Conservation (phyloP, 2,888 invertebrate genomes). For the Ophion ellenae region DNA sequence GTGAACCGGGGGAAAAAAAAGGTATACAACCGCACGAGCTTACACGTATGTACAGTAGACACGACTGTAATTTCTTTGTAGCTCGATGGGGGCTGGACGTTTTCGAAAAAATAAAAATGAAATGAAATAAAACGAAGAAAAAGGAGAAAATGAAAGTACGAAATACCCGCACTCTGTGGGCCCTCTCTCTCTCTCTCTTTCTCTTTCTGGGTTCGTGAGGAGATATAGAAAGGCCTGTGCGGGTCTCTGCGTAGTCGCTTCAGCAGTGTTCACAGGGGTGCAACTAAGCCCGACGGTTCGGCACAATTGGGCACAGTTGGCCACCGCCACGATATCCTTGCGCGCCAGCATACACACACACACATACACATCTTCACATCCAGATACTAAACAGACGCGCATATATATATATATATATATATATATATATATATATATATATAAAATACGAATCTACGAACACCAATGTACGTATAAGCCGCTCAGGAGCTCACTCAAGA, state of each 20-base stretch:
- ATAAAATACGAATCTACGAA: slow-evolving; percentile 22
- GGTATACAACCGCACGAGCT: not conserved
- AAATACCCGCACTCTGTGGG: slow-evolving; percentile 15
- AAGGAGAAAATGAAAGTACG: slow-evolving; percentile 35
- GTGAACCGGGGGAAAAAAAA: not conserved
- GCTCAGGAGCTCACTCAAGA: slow-evolving; percentile 52
- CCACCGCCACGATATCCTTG: slow-evolving; percentile 55
- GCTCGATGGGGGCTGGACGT: slow-evolving; percentile 13
- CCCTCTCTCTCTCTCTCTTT: no score
- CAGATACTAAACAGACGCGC: not conserved
- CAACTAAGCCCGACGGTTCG: slow-evolving; percentile 58
- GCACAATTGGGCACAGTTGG: slow-evolving; percentile 61
- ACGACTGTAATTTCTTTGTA: slow-evolving; percentile 23
- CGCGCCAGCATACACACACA: not conserved
- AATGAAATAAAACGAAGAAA: slow-evolving; percentile 12
- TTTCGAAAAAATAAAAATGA: not conserved
- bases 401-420: not conserved
- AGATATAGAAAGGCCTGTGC: slow-evolving; percentile 33
- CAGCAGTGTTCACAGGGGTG: slow-evolving; percentile 56
- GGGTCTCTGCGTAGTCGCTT: slow-evolving; percentile 41
- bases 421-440: not conserved
- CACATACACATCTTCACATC: not conserved
- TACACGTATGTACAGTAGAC: not conserved
- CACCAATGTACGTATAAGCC: slow-evolving; percentile 44
- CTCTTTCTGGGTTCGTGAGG: not conserved